Conservation (phyloP, 2,113 vertebrate species). For the Saiga tatarica region DNA sequence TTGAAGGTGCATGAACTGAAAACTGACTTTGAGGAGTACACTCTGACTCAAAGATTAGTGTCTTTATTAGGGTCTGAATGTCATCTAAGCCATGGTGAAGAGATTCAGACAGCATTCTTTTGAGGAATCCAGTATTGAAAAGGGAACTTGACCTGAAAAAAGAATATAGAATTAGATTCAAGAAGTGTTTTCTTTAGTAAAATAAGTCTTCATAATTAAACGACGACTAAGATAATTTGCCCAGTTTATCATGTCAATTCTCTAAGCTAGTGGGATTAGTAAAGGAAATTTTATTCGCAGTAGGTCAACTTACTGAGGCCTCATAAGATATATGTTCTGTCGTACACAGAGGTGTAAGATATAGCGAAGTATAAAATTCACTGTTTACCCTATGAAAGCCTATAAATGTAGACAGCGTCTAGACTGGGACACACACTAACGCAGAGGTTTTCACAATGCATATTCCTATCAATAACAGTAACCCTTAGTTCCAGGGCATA, state of each 20-base stretch:
- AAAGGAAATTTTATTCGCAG: neutral
- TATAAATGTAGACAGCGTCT: neutral
- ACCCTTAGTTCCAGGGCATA: neutral
- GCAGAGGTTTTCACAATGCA: neutral
- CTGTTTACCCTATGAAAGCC: neutral
- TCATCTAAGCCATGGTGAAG: slow-evolving; percentile 91
- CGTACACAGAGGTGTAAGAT: neutral
- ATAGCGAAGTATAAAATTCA: neutral
- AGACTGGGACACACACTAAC: neutral
- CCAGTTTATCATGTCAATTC: slow-evolving; percentile 24
- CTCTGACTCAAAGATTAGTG: slow-evolving; percentile 93
- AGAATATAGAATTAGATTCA: neutral
- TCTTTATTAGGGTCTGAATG: slow-evolving; percentile 93
- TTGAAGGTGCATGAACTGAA: slow-evolving; percentile 77
- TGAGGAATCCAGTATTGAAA: slow-evolving; percentile 94
- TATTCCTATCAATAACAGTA: neutral
- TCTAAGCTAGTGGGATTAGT: neutral
- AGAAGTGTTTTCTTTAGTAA: slow-evolving; percentile 17
- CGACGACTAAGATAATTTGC: neutral
- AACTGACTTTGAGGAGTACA: slow-evolving; percentile 89
- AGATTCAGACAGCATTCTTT: slow-evolving; percentile 92
- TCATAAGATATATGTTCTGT: neutral
- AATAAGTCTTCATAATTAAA: slow-evolving; percentile 6
- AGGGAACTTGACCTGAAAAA: slow-evolving; percentile 89
- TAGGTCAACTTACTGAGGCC: neutral